Conservation (phyloP, 2,113 vertebrate species). For the Seriola dumerili region DNA sequence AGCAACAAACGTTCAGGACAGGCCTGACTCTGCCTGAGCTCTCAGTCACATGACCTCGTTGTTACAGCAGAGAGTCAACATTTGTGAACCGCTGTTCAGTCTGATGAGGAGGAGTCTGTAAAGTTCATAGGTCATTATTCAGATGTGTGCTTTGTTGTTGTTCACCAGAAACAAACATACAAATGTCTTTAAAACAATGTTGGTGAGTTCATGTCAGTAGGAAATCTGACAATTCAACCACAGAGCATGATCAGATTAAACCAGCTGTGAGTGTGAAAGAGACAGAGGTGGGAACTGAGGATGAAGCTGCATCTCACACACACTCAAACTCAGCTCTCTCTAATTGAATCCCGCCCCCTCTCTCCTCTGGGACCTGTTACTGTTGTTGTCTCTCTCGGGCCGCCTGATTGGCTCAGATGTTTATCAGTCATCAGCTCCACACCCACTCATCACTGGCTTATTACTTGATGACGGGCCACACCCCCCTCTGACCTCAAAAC, state of each 20-base stretch:
- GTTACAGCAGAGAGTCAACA: too few relatives aligned
- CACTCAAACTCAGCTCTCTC: not conserved
- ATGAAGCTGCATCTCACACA: not conserved
- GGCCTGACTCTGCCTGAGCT: too few relatives aligned
- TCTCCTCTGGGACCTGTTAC: constrained; percentile 70
- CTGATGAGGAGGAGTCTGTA: too few relatives aligned
- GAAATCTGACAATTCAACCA: too few relatives aligned
- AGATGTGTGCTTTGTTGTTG: too few relatives aligned
- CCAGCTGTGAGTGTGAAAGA: not conserved
- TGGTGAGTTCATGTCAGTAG: too few relatives aligned
- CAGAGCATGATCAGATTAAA: constrained; percentile 29
- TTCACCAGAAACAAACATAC: too few relatives aligned
- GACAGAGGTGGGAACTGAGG: constrained; percentile 48
- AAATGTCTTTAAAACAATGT: too few relatives aligned
- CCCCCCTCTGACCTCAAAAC: constrained; percentile 15
- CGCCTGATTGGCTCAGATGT: constrained; percentile 76
- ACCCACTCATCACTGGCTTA: constrained; percentile 58
- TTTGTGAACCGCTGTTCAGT: too few relatives aligned
- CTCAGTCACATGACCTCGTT: too few relatives aligned
- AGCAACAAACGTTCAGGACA: too few relatives aligned
- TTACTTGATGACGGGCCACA: constrained; percentile 25
- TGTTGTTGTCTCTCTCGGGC: constrained; percentile 32
- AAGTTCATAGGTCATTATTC: too few relatives aligned
- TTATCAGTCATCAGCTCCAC: constrained; percentile 67
- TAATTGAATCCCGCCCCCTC: constrained; percentile 58